Conservation (phyloP, 2,113 vertebrate genomes). For the Centropus unirufus region DNA sequence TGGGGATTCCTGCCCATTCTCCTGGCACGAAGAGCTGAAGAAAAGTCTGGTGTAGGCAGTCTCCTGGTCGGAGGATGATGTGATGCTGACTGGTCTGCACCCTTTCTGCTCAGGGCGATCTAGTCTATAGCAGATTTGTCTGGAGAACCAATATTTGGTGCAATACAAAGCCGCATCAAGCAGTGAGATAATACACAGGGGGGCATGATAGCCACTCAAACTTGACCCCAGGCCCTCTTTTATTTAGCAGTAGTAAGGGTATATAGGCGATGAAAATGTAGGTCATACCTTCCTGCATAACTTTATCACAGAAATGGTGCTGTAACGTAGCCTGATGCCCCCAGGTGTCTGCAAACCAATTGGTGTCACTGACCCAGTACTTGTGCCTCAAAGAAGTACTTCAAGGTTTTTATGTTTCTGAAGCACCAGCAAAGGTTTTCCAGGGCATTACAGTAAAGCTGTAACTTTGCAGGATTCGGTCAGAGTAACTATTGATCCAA, state of each 20-base stretch:
- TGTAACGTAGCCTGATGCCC: neutral
- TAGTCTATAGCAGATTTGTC: neutral
- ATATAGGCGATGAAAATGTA: neutral
- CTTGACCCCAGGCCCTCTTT: neutral
- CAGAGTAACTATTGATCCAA: neutral
- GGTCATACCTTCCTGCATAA: neutral
- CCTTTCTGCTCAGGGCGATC: neutral
- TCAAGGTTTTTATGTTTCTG: neutral
- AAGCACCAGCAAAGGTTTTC: neutral
- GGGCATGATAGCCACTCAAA: neutral
- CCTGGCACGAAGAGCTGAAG: neutral
- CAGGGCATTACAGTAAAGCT: neutral
- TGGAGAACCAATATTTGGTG: neutral
- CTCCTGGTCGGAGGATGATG: neutral
- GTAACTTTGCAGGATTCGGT: neutral
- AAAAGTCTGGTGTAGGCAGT: neutral
- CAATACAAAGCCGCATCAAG: neutral
- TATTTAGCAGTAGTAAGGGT: neutral
- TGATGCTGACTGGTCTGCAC: neutral
- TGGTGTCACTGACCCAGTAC: neutral
- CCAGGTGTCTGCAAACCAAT: neutral
- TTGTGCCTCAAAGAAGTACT: neutral
- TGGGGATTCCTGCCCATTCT: neutral
- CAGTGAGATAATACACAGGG: neutral
- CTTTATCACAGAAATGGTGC: neutral